Evolutionary conservation across 2,797 vertebrate species (phyloP), one percentile per base, ranked within the genome.

Genomic region (Oophaga sylvatica): DNA sequence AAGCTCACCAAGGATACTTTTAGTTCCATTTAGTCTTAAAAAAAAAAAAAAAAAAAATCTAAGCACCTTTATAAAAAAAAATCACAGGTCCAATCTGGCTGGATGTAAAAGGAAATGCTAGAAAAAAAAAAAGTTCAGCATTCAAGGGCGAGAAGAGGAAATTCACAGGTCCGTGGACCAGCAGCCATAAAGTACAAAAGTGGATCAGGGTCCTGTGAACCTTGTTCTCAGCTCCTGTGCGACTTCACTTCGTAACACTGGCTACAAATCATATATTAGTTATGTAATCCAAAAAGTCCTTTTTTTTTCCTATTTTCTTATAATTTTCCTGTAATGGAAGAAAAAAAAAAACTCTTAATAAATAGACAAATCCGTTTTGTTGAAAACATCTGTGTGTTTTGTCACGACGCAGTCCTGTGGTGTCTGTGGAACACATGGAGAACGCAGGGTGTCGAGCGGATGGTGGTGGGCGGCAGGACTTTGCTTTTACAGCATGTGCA

Each of bases 241-340:
- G 94, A 95, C 92, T 93, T 93, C 93, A 92, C 93, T 53, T 35
- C 95, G 95, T 94, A 19, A 96, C 96, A 96, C 96, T 96, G 96
- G 95, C 95, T 94, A 95, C 95, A 93, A 92, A 95, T 94, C 94
- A 94, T 94, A 94, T 94, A 93, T 93, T 8, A 92, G 92, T 95
- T 65, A 95, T 94, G 95, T 95, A 95, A 92, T 92, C 94, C 13
- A 93, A 93, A 93, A 92, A 93, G 92, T 95, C 94, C 93, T 91
- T 75, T 94, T 93, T 94, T 91, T 88, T 86, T 83, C 94, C 96
- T 7, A 17, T 95, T 96, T 95, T 94, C 94, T 95, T 95, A 95
- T 95, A 95, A 94, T 95, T 95, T 95, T 94, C 95, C 94, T 93
- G 93, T 95, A 94, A 95, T 96, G 94, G 95, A 95, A 94, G 15